Conservation (phyloP, 2,797 vertebrate genomes). For the Leptodactylus fallax region DNA sequence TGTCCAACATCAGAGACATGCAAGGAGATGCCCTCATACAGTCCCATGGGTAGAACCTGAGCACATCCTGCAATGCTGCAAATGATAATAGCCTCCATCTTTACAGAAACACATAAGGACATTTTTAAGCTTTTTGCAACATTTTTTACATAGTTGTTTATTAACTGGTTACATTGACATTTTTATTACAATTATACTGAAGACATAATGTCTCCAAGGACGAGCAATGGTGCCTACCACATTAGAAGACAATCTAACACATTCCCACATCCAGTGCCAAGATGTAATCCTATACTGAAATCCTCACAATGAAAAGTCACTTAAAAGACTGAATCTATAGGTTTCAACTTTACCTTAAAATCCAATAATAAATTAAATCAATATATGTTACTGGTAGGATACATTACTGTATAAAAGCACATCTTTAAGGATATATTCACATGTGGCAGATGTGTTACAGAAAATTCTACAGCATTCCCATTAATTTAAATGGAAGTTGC, state of each 20-base stretch:
- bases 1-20: constrained; percentile 33
- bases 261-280: background rate
- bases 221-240: too few relatives aligned
- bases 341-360: background rate
- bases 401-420: background rate
- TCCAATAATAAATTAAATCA: background rate
- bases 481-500: too few relatives aligned
- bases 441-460: too few relatives aligned
- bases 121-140: background rate
- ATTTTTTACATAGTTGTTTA: background rate
- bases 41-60: constrained; percentile 17
- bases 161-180: background rate
- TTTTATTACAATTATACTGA: background rate
- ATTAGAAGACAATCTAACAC: background rate
- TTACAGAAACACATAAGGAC: background rate
- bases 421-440: background rate
- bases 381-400: background rate
- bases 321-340: background rate
- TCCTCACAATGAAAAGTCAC: background rate
- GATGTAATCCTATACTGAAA: background rate
- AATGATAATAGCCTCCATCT: background rate
- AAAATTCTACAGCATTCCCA: too few relatives aligned
- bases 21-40: background rate
- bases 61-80: background rate
- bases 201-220: background rate